Conservation (phyloP, 2,797 vertebrate genomes). For the Rhinogobio ventralis region DNA sequence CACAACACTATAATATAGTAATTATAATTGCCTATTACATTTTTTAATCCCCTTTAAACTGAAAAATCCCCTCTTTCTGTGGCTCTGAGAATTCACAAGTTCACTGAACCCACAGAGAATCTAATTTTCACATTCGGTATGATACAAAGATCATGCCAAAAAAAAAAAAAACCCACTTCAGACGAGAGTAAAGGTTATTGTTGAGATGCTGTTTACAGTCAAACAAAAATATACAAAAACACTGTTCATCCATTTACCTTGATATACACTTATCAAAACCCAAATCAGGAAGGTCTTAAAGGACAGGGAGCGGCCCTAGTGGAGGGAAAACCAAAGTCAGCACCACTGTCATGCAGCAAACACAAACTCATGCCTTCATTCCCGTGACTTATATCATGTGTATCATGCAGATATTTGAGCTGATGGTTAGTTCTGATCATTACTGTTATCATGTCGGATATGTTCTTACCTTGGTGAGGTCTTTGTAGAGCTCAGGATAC, state of each 20-base stretch:
- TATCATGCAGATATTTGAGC: background rate
- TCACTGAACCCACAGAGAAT: background rate
- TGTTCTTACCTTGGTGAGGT: conserved; percentile 91
- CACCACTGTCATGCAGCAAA: conserved; percentile 37
- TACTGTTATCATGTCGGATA: background rate
- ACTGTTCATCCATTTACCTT: conserved; percentile 81
- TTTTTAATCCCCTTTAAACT: background rate
- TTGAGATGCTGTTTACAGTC: background rate
- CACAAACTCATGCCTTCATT: conserved; percentile 40
- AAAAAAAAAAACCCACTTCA: background rate
- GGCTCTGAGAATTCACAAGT: background rate
- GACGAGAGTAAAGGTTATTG: background rate
- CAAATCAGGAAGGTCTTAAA: conserved; percentile 98
- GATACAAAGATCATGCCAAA: background rate
- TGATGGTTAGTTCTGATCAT: background rate
- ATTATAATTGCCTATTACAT: background rate
- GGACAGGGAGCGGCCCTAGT: conserved; percentile 92
- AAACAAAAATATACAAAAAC: background rate
- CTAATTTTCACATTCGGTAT: background rate
- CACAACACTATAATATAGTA: background rate
- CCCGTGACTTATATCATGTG: background rate
- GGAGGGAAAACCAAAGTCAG: conserved; percentile 60
- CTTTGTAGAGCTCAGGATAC: conserved; percentile 98
- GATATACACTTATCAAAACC: conserved; percentile 97
- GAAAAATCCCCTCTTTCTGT: background rate